Evolutionary conservation across 2,888 invertebrate genomes (phyloP).

Genomic region (Nephrotoma appendiculata): DNA sequence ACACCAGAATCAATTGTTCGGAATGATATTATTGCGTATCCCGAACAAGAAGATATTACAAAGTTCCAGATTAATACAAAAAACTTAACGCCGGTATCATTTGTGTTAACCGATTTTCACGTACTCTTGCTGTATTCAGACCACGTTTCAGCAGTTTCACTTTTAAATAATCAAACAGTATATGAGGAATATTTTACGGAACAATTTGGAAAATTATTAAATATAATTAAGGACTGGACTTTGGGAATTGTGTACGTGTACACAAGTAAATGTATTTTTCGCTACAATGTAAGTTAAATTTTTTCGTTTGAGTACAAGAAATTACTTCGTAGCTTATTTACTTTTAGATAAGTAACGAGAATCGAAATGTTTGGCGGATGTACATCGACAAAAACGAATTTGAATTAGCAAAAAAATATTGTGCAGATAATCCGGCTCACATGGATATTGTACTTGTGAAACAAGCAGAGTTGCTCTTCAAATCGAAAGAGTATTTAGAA

Average conservation of each 20-base stretch:
- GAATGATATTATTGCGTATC: slow-evolving; percentile 12
- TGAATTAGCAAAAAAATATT: slow-evolving; percentile 73
- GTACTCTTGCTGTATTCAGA: slow-evolving; percentile 69
- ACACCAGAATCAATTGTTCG: slow-evolving; percentile 13
- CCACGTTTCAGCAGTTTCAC: slow-evolving; percentile 68
- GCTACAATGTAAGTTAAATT: slow-evolving; percentile 50
- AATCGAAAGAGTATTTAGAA: slow-evolving; percentile 57
- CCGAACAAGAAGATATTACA: slow-evolving; percentile 3
- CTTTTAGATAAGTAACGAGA: slow-evolving; percentile 45
- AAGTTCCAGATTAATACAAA: slow-evolving; percentile 10
- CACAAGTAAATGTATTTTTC: slow-evolving; percentile 70
- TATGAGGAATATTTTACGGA: slow-evolving; percentile 76
- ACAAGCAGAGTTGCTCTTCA: slow-evolving; percentile 77
- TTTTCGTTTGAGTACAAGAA: not conserved
- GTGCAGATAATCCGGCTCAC: slow-evolving; percentile 63
- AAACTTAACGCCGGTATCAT: slow-evolving; percentile 45
- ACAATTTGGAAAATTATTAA: slow-evolving; percentile 62
- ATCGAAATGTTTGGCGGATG: slow-evolving; percentile 76
- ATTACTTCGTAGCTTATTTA: not conserved
- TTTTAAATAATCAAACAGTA: slow-evolving; percentile 71
- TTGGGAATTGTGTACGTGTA: slow-evolving; percentile 74
- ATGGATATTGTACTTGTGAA: slow-evolving; percentile 72
- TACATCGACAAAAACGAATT: slow-evolving; percentile 76
- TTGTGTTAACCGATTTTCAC: slow-evolving; percentile 84
- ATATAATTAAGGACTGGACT: slow-evolving; percentile 64